Conservation (phyloP, 2,797 vertebrate species). For the Microctenopoma stevenorrisi region DNA sequence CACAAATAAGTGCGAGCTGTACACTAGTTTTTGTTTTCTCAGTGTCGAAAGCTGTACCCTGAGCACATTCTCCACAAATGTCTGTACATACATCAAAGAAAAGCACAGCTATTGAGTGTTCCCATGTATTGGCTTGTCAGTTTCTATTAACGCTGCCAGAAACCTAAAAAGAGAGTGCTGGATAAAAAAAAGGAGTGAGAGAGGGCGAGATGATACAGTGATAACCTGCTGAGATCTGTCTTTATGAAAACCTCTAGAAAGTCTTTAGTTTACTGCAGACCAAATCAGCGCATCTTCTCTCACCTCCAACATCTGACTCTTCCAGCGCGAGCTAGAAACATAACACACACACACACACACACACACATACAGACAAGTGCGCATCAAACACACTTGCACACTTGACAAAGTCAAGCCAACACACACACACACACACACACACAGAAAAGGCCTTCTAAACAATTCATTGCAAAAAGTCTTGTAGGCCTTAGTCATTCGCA, state of each 20-base stretch:
- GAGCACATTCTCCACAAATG: conserved; percentile 53
- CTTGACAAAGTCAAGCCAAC: conserved; percentile 31
- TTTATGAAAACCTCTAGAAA: conserved; percentile 48
- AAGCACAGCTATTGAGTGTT: conserved; percentile 49
- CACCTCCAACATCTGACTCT: conserved; percentile 57
- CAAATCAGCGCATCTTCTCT: conserved; percentile 48
- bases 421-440: conserved; percentile 25
- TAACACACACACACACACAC: not conserved
- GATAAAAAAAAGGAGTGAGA: conserved; percentile 35
- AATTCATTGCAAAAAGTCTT: conserved; percentile 53
- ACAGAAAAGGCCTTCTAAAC: conserved; percentile 55
- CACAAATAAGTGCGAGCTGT: conserved; percentile 31
- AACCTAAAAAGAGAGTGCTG: conserved; percentile 45
- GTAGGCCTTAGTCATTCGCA: conserved; percentile 48
- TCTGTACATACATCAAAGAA: conserved; percentile 65
- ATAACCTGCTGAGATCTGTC: conserved; percentile 60
- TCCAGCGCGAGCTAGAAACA: conserved; percentile 50
- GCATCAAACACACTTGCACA: conserved; percentile 10
- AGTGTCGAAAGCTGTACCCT: conserved; percentile 45
- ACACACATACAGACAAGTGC: conserved; percentile 1
- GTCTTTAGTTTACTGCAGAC: conserved; percentile 49
- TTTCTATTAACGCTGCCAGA: conserved; percentile 57
- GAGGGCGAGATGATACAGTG: conserved; percentile 46
- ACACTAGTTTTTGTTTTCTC: conserved; percentile 22
- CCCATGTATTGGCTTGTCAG: conserved; percentile 61